Percentiles rank a stretch among this genome's conserved stretches.
These are phyloP conservation scores for Melitaea cinxia DNA, from an alignment of 1,140 invertebrate species.

Conservation along the genomic window DNA sequence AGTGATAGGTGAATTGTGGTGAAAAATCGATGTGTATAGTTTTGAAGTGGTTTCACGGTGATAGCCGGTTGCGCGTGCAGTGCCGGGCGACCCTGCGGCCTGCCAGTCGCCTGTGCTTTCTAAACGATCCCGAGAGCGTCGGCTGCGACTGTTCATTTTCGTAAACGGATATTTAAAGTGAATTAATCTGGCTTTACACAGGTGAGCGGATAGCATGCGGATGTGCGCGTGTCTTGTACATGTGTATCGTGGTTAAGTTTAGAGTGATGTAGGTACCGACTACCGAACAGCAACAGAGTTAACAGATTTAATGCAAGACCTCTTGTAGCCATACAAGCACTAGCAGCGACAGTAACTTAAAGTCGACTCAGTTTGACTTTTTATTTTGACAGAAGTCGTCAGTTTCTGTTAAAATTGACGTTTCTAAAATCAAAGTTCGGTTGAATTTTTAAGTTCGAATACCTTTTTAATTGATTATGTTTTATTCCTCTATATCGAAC, in stretches of 20 bases:
- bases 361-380: background rate
- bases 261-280: background rate
- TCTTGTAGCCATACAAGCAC: no score
- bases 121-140: conserved; percentile 44
- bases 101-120: conserved; percentile 44
- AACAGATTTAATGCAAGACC: background rate
- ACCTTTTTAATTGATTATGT: background rate
- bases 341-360: background rate
- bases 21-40: conserved; percentile 36
- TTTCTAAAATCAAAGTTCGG: no score
- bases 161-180: conserved; percentile 34
- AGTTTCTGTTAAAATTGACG: no score
- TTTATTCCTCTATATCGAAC: background rate
- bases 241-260: background rate
- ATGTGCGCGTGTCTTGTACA: background rate
- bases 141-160: conserved; percentile 33
- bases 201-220: conserved; percentile 21
- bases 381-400: no score
- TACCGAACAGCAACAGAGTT: background rate
- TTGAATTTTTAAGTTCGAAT: no score
- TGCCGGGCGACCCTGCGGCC: conserved; percentile 36
- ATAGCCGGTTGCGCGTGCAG: conserved; percentile 36
- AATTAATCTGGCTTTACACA: conserved; percentile 31
- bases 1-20: conserved; percentile 31
- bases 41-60: conserved; percentile 32